Evolutionary conservation across 1,140 invertebrate species (phyloP).

Genomic region (Ectropis grisescens): DNA sequence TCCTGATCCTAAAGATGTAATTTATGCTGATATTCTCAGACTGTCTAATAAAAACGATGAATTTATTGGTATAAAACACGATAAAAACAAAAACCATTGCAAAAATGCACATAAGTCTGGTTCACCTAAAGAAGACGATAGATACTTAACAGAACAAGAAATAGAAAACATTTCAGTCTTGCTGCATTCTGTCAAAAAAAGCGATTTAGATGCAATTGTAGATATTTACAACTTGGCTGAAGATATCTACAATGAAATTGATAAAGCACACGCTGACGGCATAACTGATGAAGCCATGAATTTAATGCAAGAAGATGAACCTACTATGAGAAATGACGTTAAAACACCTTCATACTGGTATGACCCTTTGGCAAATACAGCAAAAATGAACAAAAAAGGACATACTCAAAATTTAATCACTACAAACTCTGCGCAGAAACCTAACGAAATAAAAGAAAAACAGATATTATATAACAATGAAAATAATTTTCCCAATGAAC

Average conservation of each 20-base stretch:
- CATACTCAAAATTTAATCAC: conserved; percentile 6
- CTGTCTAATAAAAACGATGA: neutral
- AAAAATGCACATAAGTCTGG: too few species aligned
- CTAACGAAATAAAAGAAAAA: neutral
- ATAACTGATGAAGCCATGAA: conserved; percentile 15
- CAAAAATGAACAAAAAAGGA: conserved; percentile 13
- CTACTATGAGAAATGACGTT: neutral
- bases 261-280: conserved; percentile 18
- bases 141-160: conserved; percentile 45
- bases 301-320: conserved; percentile 5
- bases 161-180: conserved; percentile 42
- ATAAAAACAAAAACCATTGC: too few species aligned
- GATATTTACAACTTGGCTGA: conserved; percentile 57
- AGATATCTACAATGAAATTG: conserved; percentile 52
- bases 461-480: conserved; percentile 1
- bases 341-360: conserved; percentile 33
- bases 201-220: conserved; percentile 53
- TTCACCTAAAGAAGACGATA: conserved; percentile 19
- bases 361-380: too few species aligned
- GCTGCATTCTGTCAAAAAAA: conserved; percentile 47
- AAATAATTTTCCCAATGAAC: conserved; percentile 5
- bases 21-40: conserved; percentile 1
- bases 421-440: too few species aligned
- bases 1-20: conserved; percentile 5
- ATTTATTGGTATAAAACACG: too few species aligned